Evolutionary conservation across 2,797 vertebrate species (phyloP).

Genomic region (Heterohyrax brucei): DNA sequence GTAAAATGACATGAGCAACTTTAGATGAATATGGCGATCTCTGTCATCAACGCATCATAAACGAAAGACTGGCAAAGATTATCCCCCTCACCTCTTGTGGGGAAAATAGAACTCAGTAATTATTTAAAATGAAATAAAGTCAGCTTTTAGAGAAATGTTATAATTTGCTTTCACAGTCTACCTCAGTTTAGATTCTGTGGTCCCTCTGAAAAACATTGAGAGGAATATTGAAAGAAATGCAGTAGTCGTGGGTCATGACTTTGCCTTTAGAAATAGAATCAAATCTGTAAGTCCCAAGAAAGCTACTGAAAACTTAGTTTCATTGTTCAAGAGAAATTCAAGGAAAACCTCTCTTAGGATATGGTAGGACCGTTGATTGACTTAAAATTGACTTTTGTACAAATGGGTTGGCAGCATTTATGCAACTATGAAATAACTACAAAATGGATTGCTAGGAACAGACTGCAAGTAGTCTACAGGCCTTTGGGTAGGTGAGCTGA

Average conservation of each 20-base stretch:
- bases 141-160: not conserved
- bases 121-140: conserved; percentile 44
- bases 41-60: not conserved
- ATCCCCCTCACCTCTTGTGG: not conserved
- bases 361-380: not conserved
- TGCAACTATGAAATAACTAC: conserved; percentile 22
- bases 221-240: conserved; percentile 38
- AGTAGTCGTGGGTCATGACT: not conserved
- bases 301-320: not conserved
- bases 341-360: not conserved
- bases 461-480: not conserved
- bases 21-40: not conserved
- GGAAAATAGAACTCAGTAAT: not conserved
- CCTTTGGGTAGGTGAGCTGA: not conserved
- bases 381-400: conserved; percentile 32
- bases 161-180: not conserved
- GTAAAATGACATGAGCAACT: not conserved
- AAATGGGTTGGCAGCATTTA: not conserved
- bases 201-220: not conserved
- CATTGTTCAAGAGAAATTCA: conserved; percentile 28
- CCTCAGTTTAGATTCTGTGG: conserved; percentile 1
- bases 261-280: conserved; percentile 44
- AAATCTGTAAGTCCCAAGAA: conserved; percentile 55
- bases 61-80: not conserved
- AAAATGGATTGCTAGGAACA: not conserved